Evolutionary conservation across 1,140 invertebrate species (phyloP).

Genomic region (Drosophila sp.): DNA sequence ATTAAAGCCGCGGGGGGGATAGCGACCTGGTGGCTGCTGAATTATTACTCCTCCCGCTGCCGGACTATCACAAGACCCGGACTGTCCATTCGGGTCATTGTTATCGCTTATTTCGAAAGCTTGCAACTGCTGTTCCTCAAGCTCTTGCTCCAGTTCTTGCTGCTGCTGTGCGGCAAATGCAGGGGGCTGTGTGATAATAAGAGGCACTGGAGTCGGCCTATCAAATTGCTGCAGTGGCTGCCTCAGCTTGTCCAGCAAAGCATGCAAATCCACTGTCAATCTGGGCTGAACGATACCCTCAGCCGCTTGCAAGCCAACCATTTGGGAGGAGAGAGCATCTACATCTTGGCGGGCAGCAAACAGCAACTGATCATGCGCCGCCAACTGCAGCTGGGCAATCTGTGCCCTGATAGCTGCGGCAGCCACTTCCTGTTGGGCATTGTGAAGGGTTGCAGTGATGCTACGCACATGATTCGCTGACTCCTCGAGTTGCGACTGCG

Average conservation of each 20-base stretch:
- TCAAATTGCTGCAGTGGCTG: constrained; percentile 68
- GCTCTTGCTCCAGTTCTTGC: not conserved
- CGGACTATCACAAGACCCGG: not conserved
- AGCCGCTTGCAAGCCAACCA: constrained; percentile 80
- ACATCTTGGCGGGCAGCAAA: constrained; percentile 81
- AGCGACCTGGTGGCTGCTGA: not conserved
- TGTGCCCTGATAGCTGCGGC: constrained; percentile 75
- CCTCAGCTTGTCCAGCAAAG: constrained; percentile 67
- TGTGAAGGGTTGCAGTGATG: constrained; percentile 75
- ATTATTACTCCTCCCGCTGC: not conserved
- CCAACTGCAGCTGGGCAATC: constrained; percentile 79
- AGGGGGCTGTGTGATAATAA: constrained; percentile 17
- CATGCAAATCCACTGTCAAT: constrained; percentile 65
- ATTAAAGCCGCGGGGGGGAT: not conserved
- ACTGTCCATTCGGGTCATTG: not conserved
- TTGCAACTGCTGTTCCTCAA: not conserved
- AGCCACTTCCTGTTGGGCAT: constrained; percentile 78
- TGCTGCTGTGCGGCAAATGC: constrained; percentile 17
- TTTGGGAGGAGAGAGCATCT: constrained; percentile 77
- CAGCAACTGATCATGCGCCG: constrained; percentile 77
- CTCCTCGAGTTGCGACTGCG: constrained; percentile 70
- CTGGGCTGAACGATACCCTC: constrained; percentile 76
- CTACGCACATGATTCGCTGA: constrained; percentile 76
- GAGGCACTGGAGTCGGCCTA: constrained; percentile 68
- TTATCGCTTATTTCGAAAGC: not conserved